phyloP scores from a whole-genome alignment of 1,140 invertebrate species.

The Macrosteles quadrilineatus region DNA sequence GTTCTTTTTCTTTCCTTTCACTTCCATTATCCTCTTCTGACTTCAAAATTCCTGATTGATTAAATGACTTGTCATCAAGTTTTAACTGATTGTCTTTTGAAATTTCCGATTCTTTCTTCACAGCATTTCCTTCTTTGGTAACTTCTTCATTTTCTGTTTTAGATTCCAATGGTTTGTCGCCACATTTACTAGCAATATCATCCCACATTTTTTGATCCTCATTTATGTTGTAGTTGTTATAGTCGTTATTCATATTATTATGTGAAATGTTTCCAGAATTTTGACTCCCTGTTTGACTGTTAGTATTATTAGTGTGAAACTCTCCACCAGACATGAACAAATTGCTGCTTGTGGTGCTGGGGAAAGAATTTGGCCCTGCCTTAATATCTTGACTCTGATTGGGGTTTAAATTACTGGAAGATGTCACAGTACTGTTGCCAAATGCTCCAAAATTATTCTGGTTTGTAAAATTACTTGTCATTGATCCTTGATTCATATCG shows the following conservation, averaged over 20 bases:
- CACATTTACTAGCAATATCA: constrained; percentile 24
- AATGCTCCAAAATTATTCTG: constrained; percentile 21
- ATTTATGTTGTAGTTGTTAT: neutral
- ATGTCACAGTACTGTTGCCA: neutral
- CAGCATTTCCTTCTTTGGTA: neutral
- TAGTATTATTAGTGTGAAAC: neutral
- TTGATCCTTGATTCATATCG: constrained; percentile 6
- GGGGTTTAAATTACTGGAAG: neutral
- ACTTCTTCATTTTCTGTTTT: constrained; percentile 20
- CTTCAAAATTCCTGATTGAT: neutral
- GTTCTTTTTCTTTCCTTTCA: constrained; percentile 41
- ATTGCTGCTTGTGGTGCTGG: neutral
- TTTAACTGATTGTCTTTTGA: neutral
- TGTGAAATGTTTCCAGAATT: neutral
- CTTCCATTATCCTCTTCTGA: constrained; percentile 34
- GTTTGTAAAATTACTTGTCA: constrained; percentile 4
- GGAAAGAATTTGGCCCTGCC: neutral
- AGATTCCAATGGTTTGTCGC: constrained; percentile 2
- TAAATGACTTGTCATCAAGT: neutral
- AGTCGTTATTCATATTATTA: constrained; percentile 2
- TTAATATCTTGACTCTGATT: neutral
- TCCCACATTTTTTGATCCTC: constrained; percentile 28
- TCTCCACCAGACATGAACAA: constrained; percentile 13
- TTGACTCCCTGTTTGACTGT: neutral
- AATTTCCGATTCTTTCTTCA: constrained; percentile 10